Evolutionary conservation across 2,888 invertebrate genomes (phyloP).

Genomic region (Ectemnius lituratus): DNA sequence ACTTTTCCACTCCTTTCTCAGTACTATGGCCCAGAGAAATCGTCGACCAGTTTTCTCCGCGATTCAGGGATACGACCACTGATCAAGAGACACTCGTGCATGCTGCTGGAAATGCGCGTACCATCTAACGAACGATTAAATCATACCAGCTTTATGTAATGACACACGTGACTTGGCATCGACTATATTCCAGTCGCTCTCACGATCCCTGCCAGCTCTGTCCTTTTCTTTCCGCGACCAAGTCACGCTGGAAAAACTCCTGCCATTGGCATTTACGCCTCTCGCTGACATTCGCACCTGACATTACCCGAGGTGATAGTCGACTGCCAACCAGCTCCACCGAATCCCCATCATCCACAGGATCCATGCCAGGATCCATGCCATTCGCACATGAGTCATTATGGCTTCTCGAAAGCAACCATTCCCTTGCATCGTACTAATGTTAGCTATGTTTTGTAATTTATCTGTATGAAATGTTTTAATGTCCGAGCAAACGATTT

Average conservation of each 20-base stretch:
- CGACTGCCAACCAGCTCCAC: slow-evolving; percentile 18
- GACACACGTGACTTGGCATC: slow-evolving; percentile 24
- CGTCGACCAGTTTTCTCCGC: slow-evolving; percentile 13
- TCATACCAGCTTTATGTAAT: slow-evolving; percentile 43
- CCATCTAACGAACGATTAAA: slow-evolving; percentile 40
- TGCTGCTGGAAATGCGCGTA: slow-evolving; percentile 11
- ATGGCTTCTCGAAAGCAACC: not conserved
- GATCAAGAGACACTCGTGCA: not conserved
- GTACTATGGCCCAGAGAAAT: not conserved
- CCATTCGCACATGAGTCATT: slow-evolving; percentile 26
- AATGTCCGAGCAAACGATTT: too few species aligned
- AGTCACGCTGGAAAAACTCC: slow-evolving; percentile 28
- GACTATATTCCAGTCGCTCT: too few species aligned
- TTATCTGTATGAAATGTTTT: too few species aligned
- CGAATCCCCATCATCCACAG: slow-evolving; percentile 6
- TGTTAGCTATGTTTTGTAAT: too few species aligned
- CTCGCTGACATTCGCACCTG: slow-evolving; percentile 58
- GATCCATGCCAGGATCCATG: slow-evolving; percentile 20
- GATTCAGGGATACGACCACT: not conserved
- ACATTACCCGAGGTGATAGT: slow-evolving; percentile 50
- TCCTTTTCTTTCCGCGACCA: not conserved
- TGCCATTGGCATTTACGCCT: slow-evolving; percentile 58
- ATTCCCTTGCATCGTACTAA: not conserved
- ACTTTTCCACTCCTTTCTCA: slow-evolving; percentile 1
- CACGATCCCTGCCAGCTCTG: not conserved